Evolutionary conservation across 2,888 invertebrate species (phyloP), one percentile per base, ranked within the genome.

Genomic region (Drosophila bunnanda): DNA sequence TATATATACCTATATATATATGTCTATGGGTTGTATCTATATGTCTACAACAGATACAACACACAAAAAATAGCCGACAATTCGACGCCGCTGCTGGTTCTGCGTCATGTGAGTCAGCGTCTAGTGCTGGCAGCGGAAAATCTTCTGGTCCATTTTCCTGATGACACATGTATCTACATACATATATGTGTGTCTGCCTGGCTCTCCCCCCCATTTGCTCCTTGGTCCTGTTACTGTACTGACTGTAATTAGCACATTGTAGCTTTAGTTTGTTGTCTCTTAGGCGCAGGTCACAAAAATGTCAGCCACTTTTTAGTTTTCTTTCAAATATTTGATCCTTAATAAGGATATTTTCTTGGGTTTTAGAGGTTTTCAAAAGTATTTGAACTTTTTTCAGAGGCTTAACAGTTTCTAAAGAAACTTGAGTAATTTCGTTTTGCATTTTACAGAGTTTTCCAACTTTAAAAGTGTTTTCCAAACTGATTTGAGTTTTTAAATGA

Each of bases 201-300:
- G n/a, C n/a, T n/a, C n/a, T n/a, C 41, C 55, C 39, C 28, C 28
- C 38, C 17, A n/a, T 17, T 43, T 38, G 53, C 61, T 15, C 39
- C 25, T 56, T 71, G 73, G 77, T 76, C 75, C 81, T 87, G 81
- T 67, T 69, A 54, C 84, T 76, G 71, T n/a, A 65, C 68, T 20
- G 82, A 73, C 75, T 82, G 87, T 88, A 83, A 83, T 83, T 89
- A 83, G 83, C 83, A 88, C 83, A 88, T 88, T 83, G 89, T 82
- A 52, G 34, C 28, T 17, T 15, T 32, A 57, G 76, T 55, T 71
- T 68, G 44, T 67, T 75, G 78, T 48, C 58, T 41, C 59, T 44
- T 57, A 61, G 58, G 48, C n/a, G n/a, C 57, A 75, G 48, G 44
- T 22, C 43, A 41, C 78, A 58, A 72, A 62, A 28, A 5, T 46